Base-by-base conservation (phyloP, 2,797 vertebrate species). In the Meda fulgida region DNA sequence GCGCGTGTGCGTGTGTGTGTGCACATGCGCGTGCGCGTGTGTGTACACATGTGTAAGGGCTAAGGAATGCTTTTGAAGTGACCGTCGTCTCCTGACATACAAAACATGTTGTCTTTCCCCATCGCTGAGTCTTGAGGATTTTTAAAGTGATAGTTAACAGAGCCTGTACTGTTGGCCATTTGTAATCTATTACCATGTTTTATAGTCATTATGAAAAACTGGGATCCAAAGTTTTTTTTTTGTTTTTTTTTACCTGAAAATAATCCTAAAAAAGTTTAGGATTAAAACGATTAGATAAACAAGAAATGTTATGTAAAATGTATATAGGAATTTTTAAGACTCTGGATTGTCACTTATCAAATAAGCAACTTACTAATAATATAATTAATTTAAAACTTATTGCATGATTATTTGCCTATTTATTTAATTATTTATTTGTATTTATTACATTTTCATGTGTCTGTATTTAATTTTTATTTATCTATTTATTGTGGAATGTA, bases 51-150 rank as follows among this genome's bases (percentile, higher is more conserved):
- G 87, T 89, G 90, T 93, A 87, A 94, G 89, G n/a, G 53, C 85
- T 85, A 82, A 89, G 92, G 94, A 95, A 95, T 95, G 92, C 89
- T 72, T 95, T 93, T 94, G 94, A 95, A 94, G 93, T 91, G 60
- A 82, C 76, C 89, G 87, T 90, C 89, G 87, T 90, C 88, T 92
- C 88, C 89, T 76, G 69, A 53, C 66, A 80, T 29, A 75, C 31
- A 43, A 40, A 81, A 69, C 51, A 72, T 72, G 67, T 73, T 77
- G 79, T 73, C 63, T 84, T 84, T 72, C 84, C 88, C 87, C 88
- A 71, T 78, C n/a, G 43, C 65, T 87, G 63, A 60, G 80, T 84
- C 71, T 86, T 19, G 21, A 18, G 26, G 51, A 70, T 73, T 89
- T 86, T 90, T 81, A 9, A 69, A 86, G 72, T 19, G n/a, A 83